These are phyloP conservation scores for Thamnophis sirtalis DNA, from an alignment of 2,113 vertebrate species.

Conservation along the genomic window DNA sequence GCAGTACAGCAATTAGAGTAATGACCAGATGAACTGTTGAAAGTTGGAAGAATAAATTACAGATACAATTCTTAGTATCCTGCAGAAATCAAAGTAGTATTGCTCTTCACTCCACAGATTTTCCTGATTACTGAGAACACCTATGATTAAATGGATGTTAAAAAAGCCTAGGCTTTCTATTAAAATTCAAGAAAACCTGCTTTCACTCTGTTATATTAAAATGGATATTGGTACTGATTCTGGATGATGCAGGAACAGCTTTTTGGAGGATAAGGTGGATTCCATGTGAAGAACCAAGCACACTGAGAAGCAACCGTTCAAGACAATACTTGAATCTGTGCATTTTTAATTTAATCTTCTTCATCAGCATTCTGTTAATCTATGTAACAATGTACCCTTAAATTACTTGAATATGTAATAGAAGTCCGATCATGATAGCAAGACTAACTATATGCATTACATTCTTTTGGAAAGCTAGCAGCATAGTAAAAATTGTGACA, in stretches of 20 bases:
- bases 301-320: not conserved
- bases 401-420: conserved; percentile 9
- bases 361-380: conserved; percentile 7
- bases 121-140: not conserved
- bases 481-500: not conserved
- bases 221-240: not conserved
- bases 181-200: not conserved
- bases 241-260: not conserved
- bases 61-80: not conserved
- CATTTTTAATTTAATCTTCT: conserved; percentile 17
- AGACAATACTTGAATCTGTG: not conserved
- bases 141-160: not conserved
- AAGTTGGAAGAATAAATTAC: conserved; percentile 17
- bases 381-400: not conserved
- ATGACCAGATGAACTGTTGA: conserved; percentile 5
- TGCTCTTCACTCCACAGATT: not conserved
- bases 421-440: not conserved
- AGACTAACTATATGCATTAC: not conserved
- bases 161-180: not conserved
- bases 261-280: conserved; percentile 3
- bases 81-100: conserved; percentile 13
- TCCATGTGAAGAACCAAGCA: not conserved
- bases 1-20: conserved; percentile 12
- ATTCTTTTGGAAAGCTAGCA: not conserved
- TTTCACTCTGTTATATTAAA: not conserved